phyloP scores from a whole-genome alignment of 2,113 vertebrate species.

The Rallus limicola region DNA sequence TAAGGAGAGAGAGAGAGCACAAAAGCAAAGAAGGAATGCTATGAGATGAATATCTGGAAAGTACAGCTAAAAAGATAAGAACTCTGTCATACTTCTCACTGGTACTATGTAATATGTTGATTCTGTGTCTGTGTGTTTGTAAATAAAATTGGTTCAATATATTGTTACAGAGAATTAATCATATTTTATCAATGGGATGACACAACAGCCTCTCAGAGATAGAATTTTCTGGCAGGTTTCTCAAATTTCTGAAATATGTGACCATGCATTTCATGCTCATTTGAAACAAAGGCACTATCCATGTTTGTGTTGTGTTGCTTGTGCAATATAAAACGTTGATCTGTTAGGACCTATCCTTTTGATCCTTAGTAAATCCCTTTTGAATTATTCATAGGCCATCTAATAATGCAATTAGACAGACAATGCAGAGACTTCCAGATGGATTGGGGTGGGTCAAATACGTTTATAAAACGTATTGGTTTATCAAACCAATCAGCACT shows the following conservation, averaged over 20 bases:
- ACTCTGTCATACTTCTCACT: background rate
- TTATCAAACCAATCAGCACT: background rate
- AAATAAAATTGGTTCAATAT: background rate
- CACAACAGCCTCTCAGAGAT: background rate
- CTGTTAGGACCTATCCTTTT: background rate
- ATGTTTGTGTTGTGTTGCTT: background rate
- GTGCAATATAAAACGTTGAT: background rate
- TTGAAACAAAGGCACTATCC: fast-evolving
- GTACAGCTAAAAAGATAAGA: background rate
- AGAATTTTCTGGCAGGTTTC: background rate
- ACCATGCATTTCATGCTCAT: background rate
- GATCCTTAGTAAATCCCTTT: background rate
- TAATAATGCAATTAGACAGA: background rate
- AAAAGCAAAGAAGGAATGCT: background rate
- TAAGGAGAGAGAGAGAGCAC: background rate
- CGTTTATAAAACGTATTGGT: background rate
- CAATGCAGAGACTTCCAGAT: background rate
- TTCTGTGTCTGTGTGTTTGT: too few relatives aligned
- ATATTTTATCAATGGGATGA: background rate
- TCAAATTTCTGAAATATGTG: background rate
- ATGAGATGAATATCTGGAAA: background rate
- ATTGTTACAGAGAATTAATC: background rate
- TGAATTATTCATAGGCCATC: background rate
- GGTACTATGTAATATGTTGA: background rate
- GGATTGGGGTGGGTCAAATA: background rate